phyloP scores from a whole-genome alignment of 2,888 invertebrate species.

The Drosophila anomelani region DNA sequence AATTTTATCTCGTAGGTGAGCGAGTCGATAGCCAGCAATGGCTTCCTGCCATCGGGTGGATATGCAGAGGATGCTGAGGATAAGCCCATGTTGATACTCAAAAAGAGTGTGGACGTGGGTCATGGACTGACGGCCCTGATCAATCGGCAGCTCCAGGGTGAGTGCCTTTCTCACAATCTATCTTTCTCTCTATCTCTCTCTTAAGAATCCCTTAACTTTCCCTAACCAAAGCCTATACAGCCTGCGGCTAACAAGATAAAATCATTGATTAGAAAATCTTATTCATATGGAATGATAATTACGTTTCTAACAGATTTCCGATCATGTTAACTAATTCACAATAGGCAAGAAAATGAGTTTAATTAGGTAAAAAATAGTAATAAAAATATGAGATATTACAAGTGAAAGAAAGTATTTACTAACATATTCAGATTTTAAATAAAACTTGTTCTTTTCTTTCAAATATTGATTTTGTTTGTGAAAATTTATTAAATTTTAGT shows the following conservation, averaged over 20 bases:
- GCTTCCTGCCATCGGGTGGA: slow-evolving; percentile 88
- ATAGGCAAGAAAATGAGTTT: background rate
- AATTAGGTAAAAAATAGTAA: too few relatives aligned
- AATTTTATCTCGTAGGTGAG: slow-evolving; percentile 86
- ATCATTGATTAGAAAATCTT: background rate
- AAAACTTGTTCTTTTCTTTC: too few relatives aligned
- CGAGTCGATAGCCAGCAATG: slow-evolving; percentile 92
- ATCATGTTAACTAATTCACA: slow-evolving; percentile 3
- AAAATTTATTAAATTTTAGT: too few relatives aligned
- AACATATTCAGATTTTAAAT: too few relatives aligned
- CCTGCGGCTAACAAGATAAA: slow-evolving; percentile 20
- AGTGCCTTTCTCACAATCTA: slow-evolving; percentile 40
- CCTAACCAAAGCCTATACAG: slow-evolving; percentile 1
- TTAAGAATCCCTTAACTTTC: background rate
- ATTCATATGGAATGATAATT: background rate
- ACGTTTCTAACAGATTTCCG: background rate
- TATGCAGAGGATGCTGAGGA: slow-evolving; percentile 89
- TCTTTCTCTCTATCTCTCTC: background rate
- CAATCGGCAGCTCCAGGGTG: slow-evolving; percentile 92
- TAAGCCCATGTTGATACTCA: slow-evolving; percentile 91
- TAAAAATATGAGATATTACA: background rate
- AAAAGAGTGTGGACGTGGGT: slow-evolving; percentile 88
- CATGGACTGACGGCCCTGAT: slow-evolving; percentile 92
- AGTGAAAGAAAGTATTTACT: too few relatives aligned
- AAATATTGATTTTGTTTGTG: too few relatives aligned